A percentile compares a stretch with the other conserved stretches of the same genome.
Conservation (phyloP, 2,888 invertebrate species). For the Drosophila pseudotakahashii region DNA sequence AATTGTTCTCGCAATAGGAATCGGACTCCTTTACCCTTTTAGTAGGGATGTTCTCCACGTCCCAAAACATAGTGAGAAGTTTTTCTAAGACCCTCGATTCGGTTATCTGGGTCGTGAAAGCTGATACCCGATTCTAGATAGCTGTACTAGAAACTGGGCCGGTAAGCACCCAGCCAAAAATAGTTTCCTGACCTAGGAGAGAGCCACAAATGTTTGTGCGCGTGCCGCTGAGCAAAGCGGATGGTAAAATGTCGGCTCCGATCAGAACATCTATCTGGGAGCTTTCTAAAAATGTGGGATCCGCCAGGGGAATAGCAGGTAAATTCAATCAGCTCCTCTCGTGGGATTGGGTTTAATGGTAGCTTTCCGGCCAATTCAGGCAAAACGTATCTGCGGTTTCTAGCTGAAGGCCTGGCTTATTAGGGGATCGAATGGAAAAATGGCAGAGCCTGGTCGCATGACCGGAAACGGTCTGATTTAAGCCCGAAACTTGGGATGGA, state of each 20-base stretch:
- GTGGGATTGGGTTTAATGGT: background rate
- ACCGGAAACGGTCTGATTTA: background rate
- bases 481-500: background rate
- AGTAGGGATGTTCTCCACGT: no score
- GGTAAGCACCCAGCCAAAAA: no score
- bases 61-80: no score
- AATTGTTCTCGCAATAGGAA: no score
- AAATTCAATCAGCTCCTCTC: background rate
- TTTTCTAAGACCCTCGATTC: no score
- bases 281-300: background rate
- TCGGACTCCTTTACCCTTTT: no score
- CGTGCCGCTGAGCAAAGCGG: no score
- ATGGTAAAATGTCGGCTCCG: constrained; percentile 1
- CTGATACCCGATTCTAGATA: no score
- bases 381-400: background rate
- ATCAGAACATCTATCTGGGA: background rate
- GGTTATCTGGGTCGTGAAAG: no score
- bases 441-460: background rate
- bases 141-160: no score
- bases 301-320: background rate
- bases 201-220: no score
- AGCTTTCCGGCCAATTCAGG: background rate
- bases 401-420: background rate
- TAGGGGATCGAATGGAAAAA: background rate
- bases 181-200: no score